Base-by-base conservation (phyloP, 2,888 invertebrate genomes). In the Zootermopsis nevadensis region DNA sequence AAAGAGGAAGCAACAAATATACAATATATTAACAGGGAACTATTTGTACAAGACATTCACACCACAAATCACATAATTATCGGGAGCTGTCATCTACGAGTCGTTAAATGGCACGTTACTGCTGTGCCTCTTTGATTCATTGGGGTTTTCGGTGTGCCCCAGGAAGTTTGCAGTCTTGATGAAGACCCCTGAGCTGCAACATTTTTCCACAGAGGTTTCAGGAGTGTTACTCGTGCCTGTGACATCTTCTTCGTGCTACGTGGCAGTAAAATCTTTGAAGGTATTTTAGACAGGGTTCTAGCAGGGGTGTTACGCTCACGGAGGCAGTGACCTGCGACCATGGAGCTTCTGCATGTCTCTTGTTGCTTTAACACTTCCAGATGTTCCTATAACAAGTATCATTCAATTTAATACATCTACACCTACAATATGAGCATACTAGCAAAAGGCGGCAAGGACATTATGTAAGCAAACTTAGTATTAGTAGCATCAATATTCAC, bases 321-420 rank as follows among this genome's bases (percentile, higher is more conserved):
- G 19, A 79, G 79, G 27, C 31, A 55, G n/a, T 31, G 53, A 0
- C 55, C 79, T 12, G 79, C 55, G 10, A 48, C 15, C 6, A 79
- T 31, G 27, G 79, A 79, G 31, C 79, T 79, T 10, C 79, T 22
- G 31, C 55, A 79, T 22, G 38, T 79, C 31, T 3, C 79, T 33
- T 31, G 55, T 55, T 53, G 30, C n/a, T 60, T 38, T 10, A 31
- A 7, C 24, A 38, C 55, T 79, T 79, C 79, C 30, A 79, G 55
- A 55, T 79, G 79, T 24, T 79, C 79, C 79, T 79, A 30, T 7
- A 79, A 79, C 22, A 60, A 27, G 48, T 69, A 22, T 24, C 30
- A 69, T 22, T 69, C 30, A 69, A 33, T 1, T 31, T 22, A 31
- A 19, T 31, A 7, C 33, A 69, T 2, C 30, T 7, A 10, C 31